These are phyloP conservation scores for Pocillopora meandrina DNA, from an alignment of 92 coral and sea anemone genomes.

Conservation along the genomic window DNA sequence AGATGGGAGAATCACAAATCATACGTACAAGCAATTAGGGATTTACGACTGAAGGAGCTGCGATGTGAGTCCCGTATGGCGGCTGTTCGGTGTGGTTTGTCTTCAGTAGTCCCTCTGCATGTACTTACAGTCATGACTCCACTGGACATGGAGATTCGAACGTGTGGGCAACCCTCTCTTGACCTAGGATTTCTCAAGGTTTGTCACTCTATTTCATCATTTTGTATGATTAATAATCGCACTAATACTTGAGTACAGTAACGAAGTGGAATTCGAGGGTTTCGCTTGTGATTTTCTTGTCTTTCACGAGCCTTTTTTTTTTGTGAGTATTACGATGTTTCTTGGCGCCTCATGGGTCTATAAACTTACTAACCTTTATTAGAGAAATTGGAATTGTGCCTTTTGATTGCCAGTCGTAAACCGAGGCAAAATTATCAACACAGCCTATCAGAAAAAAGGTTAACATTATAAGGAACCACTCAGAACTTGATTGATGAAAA, in stretches of 20 bases:
- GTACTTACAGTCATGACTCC: constrained; percentile 85
- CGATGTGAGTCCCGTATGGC: constrained; percentile 90
- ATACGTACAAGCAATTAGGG: constrained; percentile 83
- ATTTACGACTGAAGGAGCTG: constrained; percentile 84
- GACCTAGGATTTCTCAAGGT: constrained; percentile 98
- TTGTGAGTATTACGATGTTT: too few relatives aligned
- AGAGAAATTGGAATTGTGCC: too few relatives aligned
- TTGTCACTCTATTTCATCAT: not conserved
- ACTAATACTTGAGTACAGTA: not conserved
- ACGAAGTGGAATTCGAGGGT: not conserved
- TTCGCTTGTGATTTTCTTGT: too few relatives aligned
- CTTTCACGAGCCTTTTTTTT: too few relatives aligned
- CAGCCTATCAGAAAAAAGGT: too few relatives aligned
- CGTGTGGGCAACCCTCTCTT: constrained; percentile 90
- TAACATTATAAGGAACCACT: too few relatives aligned
- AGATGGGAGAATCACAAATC: constrained; percentile 95
- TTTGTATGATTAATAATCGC: not conserved
- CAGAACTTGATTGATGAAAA: too few relatives aligned
- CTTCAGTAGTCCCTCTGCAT: constrained; percentile 90
- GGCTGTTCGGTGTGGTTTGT: constrained; percentile 85
- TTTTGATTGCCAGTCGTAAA: too few relatives aligned
- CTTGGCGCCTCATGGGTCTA: too few relatives aligned
- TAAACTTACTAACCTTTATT: too few relatives aligned
- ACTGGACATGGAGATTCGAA: constrained; percentile 87
- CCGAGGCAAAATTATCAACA: too few relatives aligned